Conservation (phyloP, 1,140 invertebrate genomes). For the Cotesia typhae region DNA sequence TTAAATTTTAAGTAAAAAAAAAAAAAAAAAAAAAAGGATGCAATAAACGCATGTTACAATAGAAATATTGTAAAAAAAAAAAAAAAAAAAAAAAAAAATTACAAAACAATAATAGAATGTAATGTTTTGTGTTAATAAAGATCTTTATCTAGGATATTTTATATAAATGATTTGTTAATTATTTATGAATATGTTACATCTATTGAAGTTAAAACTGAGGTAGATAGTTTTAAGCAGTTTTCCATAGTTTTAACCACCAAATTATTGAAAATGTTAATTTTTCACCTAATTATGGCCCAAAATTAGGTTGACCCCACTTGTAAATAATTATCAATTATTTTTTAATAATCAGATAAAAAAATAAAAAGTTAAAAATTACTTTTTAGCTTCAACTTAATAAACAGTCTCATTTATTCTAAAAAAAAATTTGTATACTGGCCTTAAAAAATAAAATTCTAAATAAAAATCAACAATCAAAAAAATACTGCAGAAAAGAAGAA, state of each 20-base stretch:
- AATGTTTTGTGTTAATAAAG: constrained; percentile 59
- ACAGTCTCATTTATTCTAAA: no score
- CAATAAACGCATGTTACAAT: constrained; percentile 17
- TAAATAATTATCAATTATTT: neutral
- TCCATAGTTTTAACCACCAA: no score
- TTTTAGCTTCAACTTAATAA: no score
- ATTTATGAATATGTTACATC: neutral
- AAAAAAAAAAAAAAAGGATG: constrained; percentile 28
- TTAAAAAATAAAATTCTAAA: no score
- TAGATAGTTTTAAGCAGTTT: constrained; percentile 11
- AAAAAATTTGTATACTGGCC: no score
- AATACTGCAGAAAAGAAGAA: neutral
- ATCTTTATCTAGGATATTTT: constrained; percentile 59
- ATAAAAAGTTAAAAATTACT: no score
- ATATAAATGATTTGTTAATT: constrained; percentile 46
- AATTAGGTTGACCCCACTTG: no score
- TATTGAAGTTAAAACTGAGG: constrained; percentile 16
- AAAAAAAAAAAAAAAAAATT: neutral
- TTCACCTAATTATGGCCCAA: no score
- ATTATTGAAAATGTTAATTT: no score
- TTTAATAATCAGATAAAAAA: no score
- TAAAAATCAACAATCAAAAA: neutral
- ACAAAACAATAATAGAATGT: constrained; percentile 50
- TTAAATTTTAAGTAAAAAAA: constrained; percentile 11
- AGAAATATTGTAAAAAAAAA: constrained; percentile 31